phyloP scores from a whole-genome alignment of 2,113 vertebrate species.

The Paramormyrops kingsleyae region DNA sequence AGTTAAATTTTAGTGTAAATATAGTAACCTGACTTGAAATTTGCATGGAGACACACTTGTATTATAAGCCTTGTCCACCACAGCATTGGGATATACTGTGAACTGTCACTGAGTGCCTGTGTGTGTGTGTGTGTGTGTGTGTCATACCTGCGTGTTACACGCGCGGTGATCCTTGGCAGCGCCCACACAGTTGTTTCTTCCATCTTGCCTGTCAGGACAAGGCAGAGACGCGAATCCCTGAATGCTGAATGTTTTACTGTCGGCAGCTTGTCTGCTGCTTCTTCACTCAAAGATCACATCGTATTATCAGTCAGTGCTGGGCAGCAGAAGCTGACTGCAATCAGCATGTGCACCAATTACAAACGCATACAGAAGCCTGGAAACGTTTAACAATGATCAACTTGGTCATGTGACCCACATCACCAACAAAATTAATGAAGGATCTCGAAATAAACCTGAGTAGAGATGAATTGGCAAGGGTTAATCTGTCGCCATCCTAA shows the following conservation, averaged over 20 bases:
- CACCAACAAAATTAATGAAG: not conserved
- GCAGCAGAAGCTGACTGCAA: not conserved
- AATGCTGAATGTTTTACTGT: not conserved
- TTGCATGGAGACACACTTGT: not conserved
- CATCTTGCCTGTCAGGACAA: conserved; percentile 65
- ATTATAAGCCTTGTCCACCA: not conserved
- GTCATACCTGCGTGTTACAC: conserved; percentile 50
- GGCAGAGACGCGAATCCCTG: not conserved
- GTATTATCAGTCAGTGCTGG: not conserved
- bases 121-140: not conserved
- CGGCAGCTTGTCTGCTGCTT: not conserved
- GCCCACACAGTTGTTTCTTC: conserved; percentile 70
- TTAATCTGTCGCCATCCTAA: not conserved
- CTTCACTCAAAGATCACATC: not conserved
- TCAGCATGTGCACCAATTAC: not conserved
- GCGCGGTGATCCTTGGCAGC: conserved; percentile 64
- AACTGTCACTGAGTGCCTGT: not conserved
- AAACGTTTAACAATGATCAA: not conserved
- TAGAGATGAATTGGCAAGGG: not conserved
- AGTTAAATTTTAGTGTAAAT: not conserved
- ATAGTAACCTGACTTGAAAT: not conserved
- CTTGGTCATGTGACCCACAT: not conserved
- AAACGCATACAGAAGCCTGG: not conserved
- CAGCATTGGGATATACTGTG: not conserved
- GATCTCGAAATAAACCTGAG: not conserved